phyloP scores from a whole-genome alignment of 2,888 invertebrate genomes.

The Tyria jacobaeae region DNA sequence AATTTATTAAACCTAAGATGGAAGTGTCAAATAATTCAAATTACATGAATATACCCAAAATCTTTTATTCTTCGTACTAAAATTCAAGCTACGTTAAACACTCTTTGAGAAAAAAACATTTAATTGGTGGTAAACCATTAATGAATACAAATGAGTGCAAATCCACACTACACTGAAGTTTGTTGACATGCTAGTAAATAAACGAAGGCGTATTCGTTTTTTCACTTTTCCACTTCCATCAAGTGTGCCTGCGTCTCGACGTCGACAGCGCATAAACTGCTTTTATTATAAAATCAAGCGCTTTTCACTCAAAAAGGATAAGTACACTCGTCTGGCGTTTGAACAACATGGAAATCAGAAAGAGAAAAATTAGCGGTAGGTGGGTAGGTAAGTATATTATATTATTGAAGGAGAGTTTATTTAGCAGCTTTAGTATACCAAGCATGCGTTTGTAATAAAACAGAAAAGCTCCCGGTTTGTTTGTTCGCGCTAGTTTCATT shows the following conservation, averaged over 20 bases:
- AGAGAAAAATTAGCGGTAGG: conserved; percentile 60
- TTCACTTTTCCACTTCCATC: conserved; percentile 55
- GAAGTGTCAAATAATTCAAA: neutral
- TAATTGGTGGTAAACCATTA: conserved; percentile 59
- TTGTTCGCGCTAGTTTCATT: conserved; percentile 26
- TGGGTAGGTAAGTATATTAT: conserved; percentile 39
- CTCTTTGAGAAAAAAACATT: conserved; percentile 46
- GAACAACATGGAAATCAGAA: conserved; percentile 62
- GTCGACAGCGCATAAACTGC: conserved; percentile 64
- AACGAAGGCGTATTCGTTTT: conserved; percentile 47
- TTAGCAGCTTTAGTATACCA: conserved; percentile 34
- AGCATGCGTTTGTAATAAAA: conserved; percentile 28
- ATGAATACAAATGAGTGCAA: conserved; percentile 60
- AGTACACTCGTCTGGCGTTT: conserved; percentile 59
- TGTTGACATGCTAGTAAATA: conserved; percentile 61
- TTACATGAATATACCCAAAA: neutral
- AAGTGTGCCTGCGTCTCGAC: conserved; percentile 55
- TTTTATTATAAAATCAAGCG: conserved; percentile 76
- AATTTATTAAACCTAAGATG: neutral
- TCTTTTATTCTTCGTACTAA: neutral
- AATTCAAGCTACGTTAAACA: conserved; percentile 3
- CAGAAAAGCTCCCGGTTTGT: conserved; percentile 18
- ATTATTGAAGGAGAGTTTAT: conserved; percentile 47
- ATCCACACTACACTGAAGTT: conserved; percentile 53
- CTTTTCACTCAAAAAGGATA: conserved; percentile 61